phyloP scores from a whole-genome alignment of 2,888 invertebrate species.

The Cryptophagus acutangulus region DNA sequence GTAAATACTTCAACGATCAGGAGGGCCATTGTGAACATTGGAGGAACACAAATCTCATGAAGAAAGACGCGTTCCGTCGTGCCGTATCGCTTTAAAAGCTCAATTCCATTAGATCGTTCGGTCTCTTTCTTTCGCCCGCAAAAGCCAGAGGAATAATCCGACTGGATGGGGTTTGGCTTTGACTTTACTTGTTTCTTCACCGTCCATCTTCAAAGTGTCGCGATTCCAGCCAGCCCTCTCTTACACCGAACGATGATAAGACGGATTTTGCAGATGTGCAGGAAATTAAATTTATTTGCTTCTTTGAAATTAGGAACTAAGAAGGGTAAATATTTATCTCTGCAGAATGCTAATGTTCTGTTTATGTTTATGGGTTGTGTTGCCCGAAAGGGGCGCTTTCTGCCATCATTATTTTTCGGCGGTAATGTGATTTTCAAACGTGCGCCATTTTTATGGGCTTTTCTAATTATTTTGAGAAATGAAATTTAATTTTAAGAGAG shows the following conservation, averaged over 20 bases:
- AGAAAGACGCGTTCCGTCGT: slow-evolving; percentile 37
- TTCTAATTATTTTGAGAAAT: too few relatives aligned
- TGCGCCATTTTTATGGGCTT: too few relatives aligned
- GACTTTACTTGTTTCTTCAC: slow-evolving; percentile 36
- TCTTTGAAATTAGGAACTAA: slow-evolving; percentile 32
- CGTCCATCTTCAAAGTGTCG: slow-evolving; percentile 43
- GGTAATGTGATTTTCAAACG: too few relatives aligned
- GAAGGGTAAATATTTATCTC: slow-evolving; percentile 36
- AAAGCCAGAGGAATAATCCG: slow-evolving; percentile 11
- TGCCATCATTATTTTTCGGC: too few relatives aligned
- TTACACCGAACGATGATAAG: slow-evolving; percentile 39
- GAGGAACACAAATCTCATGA: slow-evolving; percentile 46
- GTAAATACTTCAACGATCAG: slow-evolving; percentile 49
- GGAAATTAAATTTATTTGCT: slow-evolving; percentile 44
- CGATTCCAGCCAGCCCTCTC: slow-evolving; percentile 35
- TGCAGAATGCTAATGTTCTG: slow-evolving; percentile 29
- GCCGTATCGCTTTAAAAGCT: slow-evolving; percentile 29
- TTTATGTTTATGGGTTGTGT: too few relatives aligned
- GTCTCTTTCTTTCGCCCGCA: slow-evolving; percentile 17
- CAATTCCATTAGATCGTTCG: slow-evolving; percentile 21
- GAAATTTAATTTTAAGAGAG: too few relatives aligned
- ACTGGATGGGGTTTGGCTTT: slow-evolving; percentile 16
- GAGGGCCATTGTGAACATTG: slow-evolving; percentile 47
- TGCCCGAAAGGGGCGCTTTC: too few relatives aligned
- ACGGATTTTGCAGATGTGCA: slow-evolving; percentile 39